These are phyloP conservation scores for Brachionus asplanchnoidis DNA, from an alignment of 1,140 invertebrate species.

Conservation along the genomic window DNA sequence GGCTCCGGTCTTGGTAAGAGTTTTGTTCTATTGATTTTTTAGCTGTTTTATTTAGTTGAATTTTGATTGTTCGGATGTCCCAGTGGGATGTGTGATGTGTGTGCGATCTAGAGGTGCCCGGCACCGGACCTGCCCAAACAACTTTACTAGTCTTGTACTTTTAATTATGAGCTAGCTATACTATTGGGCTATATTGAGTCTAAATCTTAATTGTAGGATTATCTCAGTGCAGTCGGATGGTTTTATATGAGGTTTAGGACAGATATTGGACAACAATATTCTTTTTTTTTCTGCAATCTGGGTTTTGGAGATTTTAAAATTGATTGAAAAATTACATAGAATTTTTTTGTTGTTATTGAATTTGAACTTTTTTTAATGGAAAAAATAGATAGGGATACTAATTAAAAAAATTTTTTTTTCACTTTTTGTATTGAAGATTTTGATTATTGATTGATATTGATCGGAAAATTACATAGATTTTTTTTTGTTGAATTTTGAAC, in stretches of 20 bases:
- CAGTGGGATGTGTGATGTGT: background rate
- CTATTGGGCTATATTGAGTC: slow-evolving; percentile 19
- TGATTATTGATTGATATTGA: too few relatives aligned
- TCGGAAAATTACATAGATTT: too few relatives aligned
- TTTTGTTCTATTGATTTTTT: background rate
- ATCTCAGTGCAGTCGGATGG: background rate
- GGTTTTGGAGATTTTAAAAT: too few relatives aligned
- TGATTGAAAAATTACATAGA: too few relatives aligned
- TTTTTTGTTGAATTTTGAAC: too few relatives aligned
- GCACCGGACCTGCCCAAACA: slow-evolving; percentile 11
- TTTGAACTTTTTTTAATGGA: too few relatives aligned
- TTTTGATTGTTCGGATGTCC: background rate
- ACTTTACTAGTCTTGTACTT: slow-evolving; percentile 40
- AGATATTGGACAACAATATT: background rate
- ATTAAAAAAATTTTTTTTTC: too few relatives aligned
- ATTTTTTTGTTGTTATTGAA: too few relatives aligned
- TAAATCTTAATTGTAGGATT: background rate
- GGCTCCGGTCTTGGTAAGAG: background rate
- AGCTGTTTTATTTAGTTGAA: background rate
- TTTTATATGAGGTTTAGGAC: background rate
- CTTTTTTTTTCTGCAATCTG: too few relatives aligned
- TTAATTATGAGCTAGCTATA: slow-evolving; percentile 30
- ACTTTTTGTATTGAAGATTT: too few relatives aligned
- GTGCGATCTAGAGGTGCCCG: background rate
- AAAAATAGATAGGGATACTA: too few relatives aligned